These are phyloP conservation scores for Marronus borbonicus DNA, from an alignment of 2,888 invertebrate species.

Conservation along the genomic window DNA sequence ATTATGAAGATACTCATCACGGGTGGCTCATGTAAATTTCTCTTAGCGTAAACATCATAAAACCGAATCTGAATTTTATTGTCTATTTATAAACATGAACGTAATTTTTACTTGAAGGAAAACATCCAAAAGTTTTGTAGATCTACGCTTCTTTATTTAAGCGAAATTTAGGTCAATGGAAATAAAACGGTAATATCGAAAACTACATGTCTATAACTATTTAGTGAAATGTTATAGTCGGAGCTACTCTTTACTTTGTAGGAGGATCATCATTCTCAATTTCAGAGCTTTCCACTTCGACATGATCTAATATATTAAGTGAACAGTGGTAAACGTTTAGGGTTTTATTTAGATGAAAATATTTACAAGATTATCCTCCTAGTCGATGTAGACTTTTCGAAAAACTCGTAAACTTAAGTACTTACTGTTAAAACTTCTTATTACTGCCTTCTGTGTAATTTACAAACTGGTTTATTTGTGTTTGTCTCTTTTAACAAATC, in stretches of 20 bases:
- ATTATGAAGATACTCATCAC: constrained; percentile 30
- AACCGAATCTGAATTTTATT: constrained; percentile 33
- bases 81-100: constrained; percentile 40
- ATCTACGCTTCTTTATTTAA: constrained; percentile 17
- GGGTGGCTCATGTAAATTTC: constrained; percentile 33
- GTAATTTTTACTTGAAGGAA: constrained; percentile 21
- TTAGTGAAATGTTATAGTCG: constrained; percentile 6
- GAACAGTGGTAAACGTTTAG: neutral
- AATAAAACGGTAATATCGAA: neutral
- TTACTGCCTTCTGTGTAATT: too few relatives aligned
- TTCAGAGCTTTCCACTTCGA: neutral
- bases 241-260: neutral
- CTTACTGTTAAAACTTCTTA: too few relatives aligned
- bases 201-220: constrained; percentile 11
- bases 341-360: too few relatives aligned
- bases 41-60: constrained; percentile 37
- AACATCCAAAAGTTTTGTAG: constrained; percentile 18
- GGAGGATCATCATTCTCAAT: neutral
- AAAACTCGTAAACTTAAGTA: too few relatives aligned
- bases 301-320: neutral
- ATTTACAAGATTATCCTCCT: too few relatives aligned
- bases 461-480: too few relatives aligned
- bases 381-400: too few relatives aligned
- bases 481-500: too few relatives aligned
- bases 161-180: constrained; percentile 23